Conservation (phyloP, 2,888 invertebrate genomes). For the Argynnis bischoffii region DNA sequence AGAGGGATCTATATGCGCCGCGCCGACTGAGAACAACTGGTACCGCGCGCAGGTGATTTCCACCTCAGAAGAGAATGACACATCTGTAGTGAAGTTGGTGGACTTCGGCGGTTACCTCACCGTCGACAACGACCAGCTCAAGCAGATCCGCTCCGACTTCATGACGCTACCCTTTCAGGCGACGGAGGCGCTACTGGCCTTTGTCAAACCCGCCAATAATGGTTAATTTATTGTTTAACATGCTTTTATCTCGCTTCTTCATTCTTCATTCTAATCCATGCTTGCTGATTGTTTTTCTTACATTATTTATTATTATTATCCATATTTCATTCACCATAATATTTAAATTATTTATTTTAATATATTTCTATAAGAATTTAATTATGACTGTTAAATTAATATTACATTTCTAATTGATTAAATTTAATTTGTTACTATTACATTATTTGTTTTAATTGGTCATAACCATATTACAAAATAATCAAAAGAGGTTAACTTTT, state of each 20-base stretch:
- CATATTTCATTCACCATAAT: neutral
- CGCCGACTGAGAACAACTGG: conserved; percentile 93
- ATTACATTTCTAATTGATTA: neutral
- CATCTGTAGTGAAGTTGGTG: conserved; percentile 92
- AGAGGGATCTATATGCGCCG: conserved; percentile 95
- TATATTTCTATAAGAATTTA: neutral
- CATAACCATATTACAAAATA: neutral
- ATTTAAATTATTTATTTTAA: neutral
- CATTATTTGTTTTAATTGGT: conserved; percentile 11
- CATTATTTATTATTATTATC: too few relatives aligned
- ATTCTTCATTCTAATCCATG: conserved; percentile 2
- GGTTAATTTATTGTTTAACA: conserved; percentile 52
- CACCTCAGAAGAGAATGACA: conserved; percentile 85
- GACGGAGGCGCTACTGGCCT: conserved; percentile 96
- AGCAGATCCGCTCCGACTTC: conserved; percentile 97
- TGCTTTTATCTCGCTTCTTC: conserved; percentile 1
- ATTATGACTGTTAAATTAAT: neutral
- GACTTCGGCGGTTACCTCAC: conserved; percentile 97
- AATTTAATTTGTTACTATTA: neutral
- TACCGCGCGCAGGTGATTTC: conserved; percentile 92
- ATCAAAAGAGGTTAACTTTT: too few relatives aligned
- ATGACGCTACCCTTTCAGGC: conserved; percentile 98
- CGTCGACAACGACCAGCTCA: conserved; percentile 88
- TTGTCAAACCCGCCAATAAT: conserved; percentile 91
- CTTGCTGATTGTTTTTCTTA: too few relatives aligned